Percentiles rank a stretch among this genome's conserved stretches.
Conservation (phyloP, 30 jellyfish, hydroid and myxozoan genomes). For the Turritopsis rubra region DNA sequence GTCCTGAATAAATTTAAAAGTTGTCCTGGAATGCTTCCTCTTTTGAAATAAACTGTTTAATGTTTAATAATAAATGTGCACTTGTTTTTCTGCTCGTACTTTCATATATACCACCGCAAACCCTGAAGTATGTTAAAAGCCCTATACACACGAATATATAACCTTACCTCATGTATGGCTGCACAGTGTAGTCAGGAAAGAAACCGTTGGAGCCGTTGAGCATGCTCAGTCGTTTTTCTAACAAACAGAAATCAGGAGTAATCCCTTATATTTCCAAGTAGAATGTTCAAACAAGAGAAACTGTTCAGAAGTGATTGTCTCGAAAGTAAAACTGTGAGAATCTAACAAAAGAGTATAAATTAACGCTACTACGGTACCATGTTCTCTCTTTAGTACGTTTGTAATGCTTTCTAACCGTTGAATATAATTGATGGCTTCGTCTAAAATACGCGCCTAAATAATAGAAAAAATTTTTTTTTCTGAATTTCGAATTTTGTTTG, state of each 20-base stretch:
- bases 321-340: too few relatives aligned
- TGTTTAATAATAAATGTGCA: too few relatives aligned
- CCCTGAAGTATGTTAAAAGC: too few relatives aligned
- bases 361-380: conserved; percentile 50
- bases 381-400: conserved; percentile 90
- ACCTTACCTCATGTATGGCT: conserved; percentile 91
- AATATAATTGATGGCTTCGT: conserved; percentile 94
- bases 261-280: neutral
- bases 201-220: conserved; percentile 93
- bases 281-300: neutral
- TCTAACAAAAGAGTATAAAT: neutral
- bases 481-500: too few relatives aligned
- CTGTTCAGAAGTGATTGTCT: neutral
- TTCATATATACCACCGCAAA: too few relatives aligned
- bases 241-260: neutral
- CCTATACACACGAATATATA: neutral
- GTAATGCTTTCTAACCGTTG: conserved; percentile 94
- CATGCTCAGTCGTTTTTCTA: conserved; percentile 90
- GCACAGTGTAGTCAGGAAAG: conserved; percentile 92
- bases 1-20: too few relatives aligned
- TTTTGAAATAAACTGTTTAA: too few relatives aligned
- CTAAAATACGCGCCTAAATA: conserved; percentile 94
- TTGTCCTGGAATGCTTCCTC: too few relatives aligned
- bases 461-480: too few relatives aligned
- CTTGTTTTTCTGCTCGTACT: too few relatives aligned